Conservation (phyloP, 2,888 invertebrate genomes). For the Cynaeus angustus region DNA sequence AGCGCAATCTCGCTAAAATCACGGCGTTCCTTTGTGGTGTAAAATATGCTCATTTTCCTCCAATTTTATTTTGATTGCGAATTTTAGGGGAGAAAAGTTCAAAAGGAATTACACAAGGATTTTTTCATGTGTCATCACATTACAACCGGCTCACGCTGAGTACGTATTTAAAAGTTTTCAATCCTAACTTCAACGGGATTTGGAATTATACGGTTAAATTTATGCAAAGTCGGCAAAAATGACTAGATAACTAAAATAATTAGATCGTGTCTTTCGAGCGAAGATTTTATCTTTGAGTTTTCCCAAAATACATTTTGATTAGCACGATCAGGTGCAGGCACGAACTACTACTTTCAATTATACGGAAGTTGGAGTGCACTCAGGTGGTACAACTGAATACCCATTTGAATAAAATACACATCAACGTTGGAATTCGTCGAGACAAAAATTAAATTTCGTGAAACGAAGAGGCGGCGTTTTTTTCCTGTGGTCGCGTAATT, state of each 20-base stretch:
- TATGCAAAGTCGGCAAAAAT: too few species aligned
- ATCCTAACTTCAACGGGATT: too few species aligned
- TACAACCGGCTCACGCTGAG: too few species aligned
- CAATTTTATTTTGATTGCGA: conserved; percentile 6
- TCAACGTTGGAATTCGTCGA: conserved; percentile 12
- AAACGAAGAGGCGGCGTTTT: conserved; percentile 1
- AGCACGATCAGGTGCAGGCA: conserved; percentile 31
- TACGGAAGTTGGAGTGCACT: conserved; percentile 11
- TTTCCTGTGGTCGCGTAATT: conserved; percentile 1
- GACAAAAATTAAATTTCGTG: conserved; percentile 25
- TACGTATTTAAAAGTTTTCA: too few species aligned
- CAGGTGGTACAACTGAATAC: conserved; percentile 7
- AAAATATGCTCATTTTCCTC: neutral
- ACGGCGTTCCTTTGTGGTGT: neutral
- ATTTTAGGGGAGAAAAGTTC: neutral
- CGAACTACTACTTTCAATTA: conserved; percentile 27
- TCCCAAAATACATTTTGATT: conserved; percentile 3
- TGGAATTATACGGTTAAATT: too few species aligned
- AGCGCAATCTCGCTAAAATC: neutral
- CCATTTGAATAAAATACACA: conserved; percentile 19
- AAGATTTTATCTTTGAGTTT: too few species aligned
- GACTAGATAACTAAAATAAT: too few species aligned
- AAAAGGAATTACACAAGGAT: neutral
- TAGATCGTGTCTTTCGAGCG: too few species aligned
- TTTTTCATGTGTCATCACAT: conserved; percentile 4